These are phyloP conservation scores for Anneissia japonica DNA, from an alignment of 35 echinoderm and acorn worm species.

Conservation along the genomic window DNA sequence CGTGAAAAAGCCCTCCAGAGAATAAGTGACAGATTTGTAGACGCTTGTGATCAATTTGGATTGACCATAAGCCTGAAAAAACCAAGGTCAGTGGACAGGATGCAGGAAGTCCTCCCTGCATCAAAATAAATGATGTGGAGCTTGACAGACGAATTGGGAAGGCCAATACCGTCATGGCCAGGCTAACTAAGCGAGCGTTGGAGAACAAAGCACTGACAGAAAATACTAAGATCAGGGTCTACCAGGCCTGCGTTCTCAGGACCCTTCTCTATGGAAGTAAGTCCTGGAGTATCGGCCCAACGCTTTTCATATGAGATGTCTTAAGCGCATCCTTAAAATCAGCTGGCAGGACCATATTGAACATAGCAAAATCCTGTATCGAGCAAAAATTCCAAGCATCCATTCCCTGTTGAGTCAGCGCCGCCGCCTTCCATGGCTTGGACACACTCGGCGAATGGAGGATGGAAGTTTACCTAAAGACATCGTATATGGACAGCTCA, in stretches of 20 bases:
- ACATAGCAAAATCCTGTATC: too few relatives aligned
- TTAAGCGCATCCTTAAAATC: too few relatives aligned
- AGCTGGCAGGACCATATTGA: too few relatives aligned
- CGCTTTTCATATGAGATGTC: too few relatives aligned
- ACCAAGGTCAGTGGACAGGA: not conserved
- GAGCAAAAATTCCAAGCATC: too few relatives aligned
- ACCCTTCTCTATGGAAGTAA: not conserved
- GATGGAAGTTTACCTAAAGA: too few relatives aligned
- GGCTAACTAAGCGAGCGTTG: conserved; percentile 9
- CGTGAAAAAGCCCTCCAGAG: not conserved
- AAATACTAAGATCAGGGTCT: conserved; percentile 19
- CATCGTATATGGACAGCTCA: too few relatives aligned
- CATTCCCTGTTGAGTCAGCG: too few relatives aligned
- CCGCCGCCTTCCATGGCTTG: too few relatives aligned
- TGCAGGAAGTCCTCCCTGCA: not conserved
- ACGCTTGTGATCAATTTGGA: conserved; percentile 18
- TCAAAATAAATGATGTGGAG: conserved; percentile 10
- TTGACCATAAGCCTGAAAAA: conserved; percentile 11
- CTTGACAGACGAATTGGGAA: conserved; percentile 24
- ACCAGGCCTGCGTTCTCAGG: conserved; percentile 22
- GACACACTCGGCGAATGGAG: too few relatives aligned
- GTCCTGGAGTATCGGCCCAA: not conserved
- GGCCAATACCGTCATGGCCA: conserved; percentile 3
- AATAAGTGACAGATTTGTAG: not conserved
- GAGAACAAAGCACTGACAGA: conserved; percentile 10